Conservation (phyloP, 2,113 vertebrate species). For the Podocnemis expansa region DNA sequence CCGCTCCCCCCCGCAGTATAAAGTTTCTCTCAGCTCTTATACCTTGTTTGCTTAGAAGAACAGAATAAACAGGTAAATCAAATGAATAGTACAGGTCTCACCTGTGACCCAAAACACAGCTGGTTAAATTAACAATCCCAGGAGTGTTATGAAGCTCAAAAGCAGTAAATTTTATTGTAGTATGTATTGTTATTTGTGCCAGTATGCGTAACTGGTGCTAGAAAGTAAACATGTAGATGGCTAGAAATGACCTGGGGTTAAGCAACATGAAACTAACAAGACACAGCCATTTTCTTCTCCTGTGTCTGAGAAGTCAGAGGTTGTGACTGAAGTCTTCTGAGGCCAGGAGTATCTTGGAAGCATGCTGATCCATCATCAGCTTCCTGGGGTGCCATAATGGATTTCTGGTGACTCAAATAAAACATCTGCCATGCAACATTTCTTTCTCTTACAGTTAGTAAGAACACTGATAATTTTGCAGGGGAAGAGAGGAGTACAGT, state of each 20-base stretch:
- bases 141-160: background rate
- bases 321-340: background rate
- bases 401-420: background rate
- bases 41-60: background rate
- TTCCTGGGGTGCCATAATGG: background rate
- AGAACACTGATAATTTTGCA: background rate
- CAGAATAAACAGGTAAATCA: background rate
- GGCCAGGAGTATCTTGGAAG: background rate
- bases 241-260: background rate
- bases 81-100: background rate
- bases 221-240: background rate
- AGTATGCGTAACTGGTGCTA: background rate
- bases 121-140: background rate
- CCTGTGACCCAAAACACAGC: background rate
- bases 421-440: background rate
- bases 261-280: background rate
- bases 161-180: background rate
- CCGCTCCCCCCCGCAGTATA: background rate
- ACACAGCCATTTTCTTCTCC: background rate
- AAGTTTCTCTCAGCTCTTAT: background rate
- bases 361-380: too few species aligned
- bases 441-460: background rate
- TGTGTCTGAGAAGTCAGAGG: background rate
- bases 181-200: background rate
- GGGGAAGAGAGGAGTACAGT: too few species aligned